Evolutionary conservation across 2,113 vertebrate genomes (phyloP), one percentile per base, ranked within the genome.

Genomic region (Pipra filicauda): DNA sequence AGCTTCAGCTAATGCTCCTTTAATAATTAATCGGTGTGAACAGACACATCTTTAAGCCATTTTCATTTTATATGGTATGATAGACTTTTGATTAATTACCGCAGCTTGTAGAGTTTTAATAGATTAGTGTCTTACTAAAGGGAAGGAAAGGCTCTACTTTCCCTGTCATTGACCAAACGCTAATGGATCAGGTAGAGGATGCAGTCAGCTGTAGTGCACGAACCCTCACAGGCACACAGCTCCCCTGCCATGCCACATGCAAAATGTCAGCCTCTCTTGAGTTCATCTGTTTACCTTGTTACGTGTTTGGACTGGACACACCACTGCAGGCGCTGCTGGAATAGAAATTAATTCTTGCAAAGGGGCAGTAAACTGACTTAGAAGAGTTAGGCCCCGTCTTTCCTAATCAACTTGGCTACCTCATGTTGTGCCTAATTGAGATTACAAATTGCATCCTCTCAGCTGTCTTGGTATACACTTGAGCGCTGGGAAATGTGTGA

Each of bases 41-140:
- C 81, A 89, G 92, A 78, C 91, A 88, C 83, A 94, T 97, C 93
- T 96, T 96, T 15, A 22, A 97, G 88, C 91, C 89, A 92, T 97
- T 97, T 97, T 96, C 82, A 89, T 97, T 97, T 97, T 93, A 83
- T 95, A 87, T 89, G 88, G 67, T 93, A 81, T 92, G 95, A 97
- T 96, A 95, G 95, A 89, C 57, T 95, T 96, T 93, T 97, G 97
- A 97, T 97, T 96, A 97, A 97, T 97, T 96, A 91, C 83, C 66
- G 15, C 67, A 30, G 73, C 89, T 95, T 91, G 87, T 90, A 77
- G 73, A 92, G 77, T 85, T 97, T 76, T 92, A 94, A 94, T 82
- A 97, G 94, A 95, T 97, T 83, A 93, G 77, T 77, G 70, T 67
- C 84, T 92, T 80, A 55, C 88, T 91, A 94, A 73, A 89, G 85